Percentiles rank a stretch among this genome's conserved stretches.
Evolutionary conservation across 2,797 vertebrate genomes (phyloP).

Genomic region (Enteromius afrohamiltoni): DNA sequence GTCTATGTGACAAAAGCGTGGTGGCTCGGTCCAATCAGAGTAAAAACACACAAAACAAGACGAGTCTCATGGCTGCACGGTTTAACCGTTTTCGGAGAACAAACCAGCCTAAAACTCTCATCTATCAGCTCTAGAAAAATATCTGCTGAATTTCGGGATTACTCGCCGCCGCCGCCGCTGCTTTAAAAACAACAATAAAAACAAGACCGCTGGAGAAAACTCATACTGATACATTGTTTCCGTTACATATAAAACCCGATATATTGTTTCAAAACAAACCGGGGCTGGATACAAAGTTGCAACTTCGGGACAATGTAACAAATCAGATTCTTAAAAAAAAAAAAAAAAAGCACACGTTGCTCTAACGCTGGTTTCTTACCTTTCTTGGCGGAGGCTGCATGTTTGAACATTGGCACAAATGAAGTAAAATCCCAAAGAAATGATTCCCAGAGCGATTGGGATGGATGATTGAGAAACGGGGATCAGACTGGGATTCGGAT

Average conservation of each 20-base stretch:
- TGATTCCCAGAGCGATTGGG: conserved; percentile 52
- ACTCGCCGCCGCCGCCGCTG: neutral
- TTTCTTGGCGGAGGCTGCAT: conserved; percentile 99
- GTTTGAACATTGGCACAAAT: conserved; percentile 85
- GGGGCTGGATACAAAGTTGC: conserved; percentile 25
- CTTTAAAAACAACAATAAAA: conserved; percentile 40
- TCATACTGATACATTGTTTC: neutral
- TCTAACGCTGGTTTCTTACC: conserved; percentile 76
- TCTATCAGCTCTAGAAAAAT: neutral
- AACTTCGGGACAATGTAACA: conserved; percentile 36
- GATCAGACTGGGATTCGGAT: conserved; percentile 68
- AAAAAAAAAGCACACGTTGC: neutral
- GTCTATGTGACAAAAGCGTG: conserved; percentile 10
- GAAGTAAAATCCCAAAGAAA: conserved; percentile 72
- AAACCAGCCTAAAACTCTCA: neutral
- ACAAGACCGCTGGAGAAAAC: neutral
- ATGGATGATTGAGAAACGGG: conserved; percentile 62
- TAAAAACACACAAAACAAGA: conserved; percentile 9
- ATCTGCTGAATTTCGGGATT: neutral
- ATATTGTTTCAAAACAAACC: conserved; percentile 23
- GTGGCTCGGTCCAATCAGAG: neutral
- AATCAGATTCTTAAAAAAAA: conserved; percentile 5
- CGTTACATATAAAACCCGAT: neutral
- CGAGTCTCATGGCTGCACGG: neutral
- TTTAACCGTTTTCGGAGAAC: conserved; percentile 38